Percentiles rank a stretch among this genome's conserved stretches.
These are phyloP conservation scores for Cybosia mesomella DNA, from an alignment of 2,888 invertebrate species.

Conservation along the genomic window DNA sequence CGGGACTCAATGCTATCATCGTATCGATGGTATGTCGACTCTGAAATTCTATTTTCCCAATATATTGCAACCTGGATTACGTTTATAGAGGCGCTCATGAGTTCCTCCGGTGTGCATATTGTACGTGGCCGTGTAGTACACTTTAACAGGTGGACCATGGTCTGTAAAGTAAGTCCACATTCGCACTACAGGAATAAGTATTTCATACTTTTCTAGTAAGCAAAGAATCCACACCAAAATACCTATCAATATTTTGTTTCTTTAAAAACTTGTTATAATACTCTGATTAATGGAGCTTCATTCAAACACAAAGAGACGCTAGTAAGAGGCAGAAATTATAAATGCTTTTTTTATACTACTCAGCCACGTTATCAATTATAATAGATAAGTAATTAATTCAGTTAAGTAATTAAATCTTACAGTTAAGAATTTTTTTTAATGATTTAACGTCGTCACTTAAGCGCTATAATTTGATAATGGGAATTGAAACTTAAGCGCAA, in stretches of 20 bases:
- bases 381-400: neutral
- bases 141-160: too few species aligned
- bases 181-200: too few species aligned
- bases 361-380: neutral
- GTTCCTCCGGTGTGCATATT: too few species aligned
- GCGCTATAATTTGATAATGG: neutral
- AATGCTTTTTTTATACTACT: neutral
- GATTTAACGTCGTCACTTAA: constrained; percentile 7
- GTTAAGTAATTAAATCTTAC: constrained; percentile 9
- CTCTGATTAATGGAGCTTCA: neutral
- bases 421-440: too few species aligned
- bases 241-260: neutral
- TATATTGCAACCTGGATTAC: too few species aligned
- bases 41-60: too few species aligned
- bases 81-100: too few species aligned
- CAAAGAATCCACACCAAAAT: neutral
- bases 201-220: neutral
- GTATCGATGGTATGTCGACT: too few species aligned
- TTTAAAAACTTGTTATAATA: neutral
- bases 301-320: neutral
- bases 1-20: too few species aligned
- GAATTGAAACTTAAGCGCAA: neutral
- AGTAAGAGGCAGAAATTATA: neutral
- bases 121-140: too few species aligned
- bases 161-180: too few species aligned